Base-by-base conservation (phyloP, 2,888 invertebrate genomes). In the Apamea sordens region DNA sequence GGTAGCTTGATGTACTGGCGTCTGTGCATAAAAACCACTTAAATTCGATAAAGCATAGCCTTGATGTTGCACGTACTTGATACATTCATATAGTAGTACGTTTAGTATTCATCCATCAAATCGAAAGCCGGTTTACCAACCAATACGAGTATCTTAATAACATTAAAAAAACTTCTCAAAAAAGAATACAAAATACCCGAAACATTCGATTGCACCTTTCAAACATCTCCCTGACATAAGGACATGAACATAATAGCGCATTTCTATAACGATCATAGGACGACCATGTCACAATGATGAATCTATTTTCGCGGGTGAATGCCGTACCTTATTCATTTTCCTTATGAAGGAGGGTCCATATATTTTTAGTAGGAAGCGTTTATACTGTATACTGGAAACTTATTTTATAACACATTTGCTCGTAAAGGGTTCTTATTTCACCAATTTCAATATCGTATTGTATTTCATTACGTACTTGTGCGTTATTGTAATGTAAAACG, bases 221-320 rank as follows among this genome's bases (percentile, higher is more conserved):
- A 83, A 82, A 63, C 21, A 21, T 64, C 32, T 53, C 36, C 24
- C n/a, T 56, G 64, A 41, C 50, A 75, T 86, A 84, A 77, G 61
- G 61, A 13, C 61, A 50, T 61, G 76, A 76, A 85, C 68, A 87
- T 81, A 86, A 81, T 77, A 32, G 32, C 71, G 59, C 36, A 65
- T 71, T 72, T 77, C 72, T 75, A 67, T 85, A 80, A 77, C 61
- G 80, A 86, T 88, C 79, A 80, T 28, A 71, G 72, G 75, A 77
- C 70, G 75, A 50, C n/a, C 59, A 77, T 80, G 88, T 85, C 86
- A 87, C 77, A 80, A 85, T 87, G 88, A 87, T 82, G 79, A 80
- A 87, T 87, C 78, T 82, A 84, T 84, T 88, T 82, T 68, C 68
- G 76, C 73, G 61, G n/a, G 79, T 85, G 88, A 85, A 83, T 74